Percentiles rank a stretch among this genome's conserved stretches.
phyloP scores from a whole-genome alignment of 2,888 invertebrate genomes.

The Anthophora plumipes region DNA sequence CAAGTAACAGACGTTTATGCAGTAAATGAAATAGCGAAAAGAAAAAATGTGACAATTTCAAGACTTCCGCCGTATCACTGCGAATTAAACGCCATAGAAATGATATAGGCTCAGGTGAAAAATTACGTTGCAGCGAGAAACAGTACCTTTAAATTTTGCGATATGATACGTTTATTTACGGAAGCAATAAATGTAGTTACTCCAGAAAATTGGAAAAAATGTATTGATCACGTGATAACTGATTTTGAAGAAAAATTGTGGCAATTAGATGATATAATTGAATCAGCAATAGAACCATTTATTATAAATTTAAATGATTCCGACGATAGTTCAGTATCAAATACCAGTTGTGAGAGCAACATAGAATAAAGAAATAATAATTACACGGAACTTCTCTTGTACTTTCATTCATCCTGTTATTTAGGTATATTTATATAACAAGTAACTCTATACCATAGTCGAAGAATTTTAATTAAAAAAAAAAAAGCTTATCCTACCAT shows the following conservation, averaged over 20 bases:
- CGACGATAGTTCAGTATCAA: neutral
- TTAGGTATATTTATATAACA: too few relatives aligned
- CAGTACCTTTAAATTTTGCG: neutral
- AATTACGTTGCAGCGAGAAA: conserved; percentile 1
- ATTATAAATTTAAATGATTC: conserved; percentile 1
- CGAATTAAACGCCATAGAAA: neutral
- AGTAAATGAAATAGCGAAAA: neutral
- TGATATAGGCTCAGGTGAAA: neutral
- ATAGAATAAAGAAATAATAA: too few relatives aligned
- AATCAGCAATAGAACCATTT: neutral
- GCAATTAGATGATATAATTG: neutral
- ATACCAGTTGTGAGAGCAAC: neutral
- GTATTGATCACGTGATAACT: neutral
- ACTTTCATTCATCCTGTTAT: too few relatives aligned
- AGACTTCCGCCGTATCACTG: too few relatives aligned
- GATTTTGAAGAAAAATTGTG: neutral
- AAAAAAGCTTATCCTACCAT: too few relatives aligned
- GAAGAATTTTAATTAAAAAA: too few relatives aligned
- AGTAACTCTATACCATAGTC: too few relatives aligned
- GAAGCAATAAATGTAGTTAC: neutral
- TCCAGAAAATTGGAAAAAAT: neutral
- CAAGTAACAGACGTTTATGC: neutral
- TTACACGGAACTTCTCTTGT: too few relatives aligned
- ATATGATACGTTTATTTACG: neutral
- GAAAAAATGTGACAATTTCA: neutral